phyloP scores from a whole-genome alignment of 1,140 invertebrate genomes.

The Archegozetes longisetosus region DNA sequence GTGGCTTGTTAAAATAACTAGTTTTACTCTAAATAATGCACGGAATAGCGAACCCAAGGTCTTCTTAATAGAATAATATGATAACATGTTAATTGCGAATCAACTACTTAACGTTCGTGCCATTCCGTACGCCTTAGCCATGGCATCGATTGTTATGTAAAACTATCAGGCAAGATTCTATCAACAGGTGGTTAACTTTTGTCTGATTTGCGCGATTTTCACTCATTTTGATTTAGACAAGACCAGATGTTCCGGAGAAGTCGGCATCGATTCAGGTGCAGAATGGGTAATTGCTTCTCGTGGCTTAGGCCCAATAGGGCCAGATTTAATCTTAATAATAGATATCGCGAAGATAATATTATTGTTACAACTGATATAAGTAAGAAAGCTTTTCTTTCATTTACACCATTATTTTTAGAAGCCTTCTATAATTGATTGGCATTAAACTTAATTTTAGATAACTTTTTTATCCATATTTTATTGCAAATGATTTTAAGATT shows the following conservation, averaged over 20 bases:
- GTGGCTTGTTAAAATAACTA: too few species aligned
- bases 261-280: neutral
- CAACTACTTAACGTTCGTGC: neutral
- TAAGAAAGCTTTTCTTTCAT: too few species aligned
- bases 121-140: neutral
- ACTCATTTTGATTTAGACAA: neutral
- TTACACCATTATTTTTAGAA: too few species aligned
- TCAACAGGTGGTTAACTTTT: neutral
- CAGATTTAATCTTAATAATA: neutral
- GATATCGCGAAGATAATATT: neutral
- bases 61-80: neutral
- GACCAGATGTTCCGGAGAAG: neutral
- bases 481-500: too few species aligned
- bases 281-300: neutral
- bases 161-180: neutral
- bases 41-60: neutral
- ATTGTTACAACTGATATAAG: neutral
- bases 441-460: too few species aligned
- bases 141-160: neutral
- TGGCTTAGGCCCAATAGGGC: neutral
- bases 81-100: neutral
- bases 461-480: too few species aligned
- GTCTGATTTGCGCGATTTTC: neutral
- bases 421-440: neutral
- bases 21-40: neutral